These are phyloP conservation scores for Thera obeliscata DNA, from an alignment of 2,888 invertebrate genomes.

Conservation along the genomic window DNA sequence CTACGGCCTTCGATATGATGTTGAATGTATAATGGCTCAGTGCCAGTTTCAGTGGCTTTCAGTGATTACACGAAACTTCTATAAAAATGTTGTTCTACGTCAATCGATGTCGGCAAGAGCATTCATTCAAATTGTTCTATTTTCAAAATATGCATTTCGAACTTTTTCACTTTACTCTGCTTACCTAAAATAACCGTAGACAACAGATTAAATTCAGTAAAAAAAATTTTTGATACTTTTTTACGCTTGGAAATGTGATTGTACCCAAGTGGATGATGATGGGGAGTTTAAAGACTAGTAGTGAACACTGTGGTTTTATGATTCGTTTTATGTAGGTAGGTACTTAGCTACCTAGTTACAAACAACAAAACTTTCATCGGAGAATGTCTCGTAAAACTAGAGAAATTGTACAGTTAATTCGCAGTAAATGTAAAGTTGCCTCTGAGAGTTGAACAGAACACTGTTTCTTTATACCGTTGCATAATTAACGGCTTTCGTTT, in stretches of 20 bases:
- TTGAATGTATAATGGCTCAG: slow-evolving; percentile 15
- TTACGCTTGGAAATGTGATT: too few relatives aligned
- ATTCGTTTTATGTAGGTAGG: background rate
- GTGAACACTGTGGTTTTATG: background rate
- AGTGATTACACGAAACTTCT: slow-evolving; percentile 18
- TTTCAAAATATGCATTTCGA: slow-evolving; percentile 1
- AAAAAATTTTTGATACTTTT: too few relatives aligned
- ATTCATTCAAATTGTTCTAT: slow-evolving; percentile 19
- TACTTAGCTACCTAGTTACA: background rate
- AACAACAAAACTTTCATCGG: slow-evolving; percentile 33
- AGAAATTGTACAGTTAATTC: slow-evolving; percentile 23
- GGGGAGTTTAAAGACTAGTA: too few relatives aligned
- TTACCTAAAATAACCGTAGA: too few relatives aligned
- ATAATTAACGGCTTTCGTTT: too few relatives aligned
- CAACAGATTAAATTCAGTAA: too few relatives aligned
- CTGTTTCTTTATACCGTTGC: background rate
- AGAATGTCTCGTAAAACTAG: slow-evolving; percentile 37
- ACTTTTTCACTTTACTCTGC: too few relatives aligned
- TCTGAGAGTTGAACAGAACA: background rate
- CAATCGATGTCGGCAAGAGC: slow-evolving; percentile 9
- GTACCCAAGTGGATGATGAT: too few relatives aligned
- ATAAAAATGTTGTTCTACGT: slow-evolving; percentile 14
- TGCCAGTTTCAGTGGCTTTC: slow-evolving; percentile 21
- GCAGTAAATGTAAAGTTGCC: slow-evolving; percentile 21
- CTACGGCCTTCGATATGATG: slow-evolving; percentile 25